These are phyloP conservation scores for Spea bombifrons DNA, from an alignment of 2,113 vertebrate species.

Conservation along the genomic window DNA sequence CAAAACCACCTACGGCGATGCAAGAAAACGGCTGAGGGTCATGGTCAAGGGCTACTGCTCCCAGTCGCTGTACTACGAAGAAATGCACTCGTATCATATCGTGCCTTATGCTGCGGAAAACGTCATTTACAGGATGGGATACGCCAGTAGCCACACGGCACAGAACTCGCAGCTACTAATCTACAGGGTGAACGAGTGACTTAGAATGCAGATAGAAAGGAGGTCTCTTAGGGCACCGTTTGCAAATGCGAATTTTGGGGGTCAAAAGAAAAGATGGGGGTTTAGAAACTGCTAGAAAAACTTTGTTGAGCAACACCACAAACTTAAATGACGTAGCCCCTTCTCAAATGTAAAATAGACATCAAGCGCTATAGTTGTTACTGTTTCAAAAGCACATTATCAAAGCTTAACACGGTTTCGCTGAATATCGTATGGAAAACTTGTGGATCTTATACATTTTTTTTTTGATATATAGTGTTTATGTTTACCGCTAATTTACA, in stretches of 20 bases:
- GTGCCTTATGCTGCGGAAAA: conserved; percentile 80
- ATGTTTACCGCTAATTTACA: conserved; percentile 1
- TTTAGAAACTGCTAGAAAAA: not conserved
- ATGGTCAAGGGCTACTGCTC: conserved; percentile 88
- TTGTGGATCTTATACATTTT: not conserved
- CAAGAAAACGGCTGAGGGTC: conserved; percentile 88
- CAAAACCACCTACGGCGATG: conserved; percentile 70
- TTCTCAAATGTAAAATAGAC: conserved; percentile 14
- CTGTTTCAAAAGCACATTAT: conserved; percentile 12
- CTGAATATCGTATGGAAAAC: conserved; percentile 5
- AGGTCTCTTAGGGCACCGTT: conserved; percentile 54
- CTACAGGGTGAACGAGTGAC: conserved; percentile 84
- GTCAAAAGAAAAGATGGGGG: conserved; percentile 51
- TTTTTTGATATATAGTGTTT: conserved; percentile 5
- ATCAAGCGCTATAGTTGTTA: conserved; percentile 11
- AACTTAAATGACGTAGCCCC: conserved; percentile 7
- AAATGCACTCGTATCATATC: conserved; percentile 83
- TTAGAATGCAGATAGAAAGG: conserved; percentile 48
- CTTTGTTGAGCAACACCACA: not conserved
- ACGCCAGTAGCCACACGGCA: conserved; percentile 72
- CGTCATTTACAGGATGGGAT: conserved; percentile 80
- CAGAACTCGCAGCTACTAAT: conserved; percentile 83
- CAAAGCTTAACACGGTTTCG: not conserved
- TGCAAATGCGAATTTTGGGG: conserved; percentile 51
- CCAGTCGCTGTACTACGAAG: conserved; percentile 78